Conservation (phyloP, 2,888 invertebrate genomes). For the Drosophila neoperkinsi region DNA sequence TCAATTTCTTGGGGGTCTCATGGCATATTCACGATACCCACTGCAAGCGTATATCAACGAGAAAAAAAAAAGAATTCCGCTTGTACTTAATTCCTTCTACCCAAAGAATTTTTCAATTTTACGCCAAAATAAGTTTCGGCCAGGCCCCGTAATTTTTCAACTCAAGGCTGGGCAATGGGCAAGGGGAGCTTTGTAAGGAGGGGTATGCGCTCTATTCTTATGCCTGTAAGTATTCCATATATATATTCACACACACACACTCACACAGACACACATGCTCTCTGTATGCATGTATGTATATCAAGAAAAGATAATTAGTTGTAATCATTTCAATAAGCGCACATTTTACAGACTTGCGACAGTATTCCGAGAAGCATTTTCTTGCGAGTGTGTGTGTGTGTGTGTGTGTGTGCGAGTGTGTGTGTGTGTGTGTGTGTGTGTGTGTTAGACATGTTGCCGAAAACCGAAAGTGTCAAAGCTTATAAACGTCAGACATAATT, state of each 20-base stretch:
- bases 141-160: constrained; percentile 80
- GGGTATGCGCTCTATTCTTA: neutral
- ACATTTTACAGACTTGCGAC: constrained; percentile 26
- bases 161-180: constrained; percentile 10
- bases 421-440: constrained; percentile 21
- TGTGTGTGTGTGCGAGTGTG: neutral
- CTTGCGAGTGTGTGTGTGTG: neutral
- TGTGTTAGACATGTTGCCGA: constrained; percentile 62
- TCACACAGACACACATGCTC: neutral
- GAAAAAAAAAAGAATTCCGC: constrained; percentile 49
- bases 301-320: constrained; percentile 54
- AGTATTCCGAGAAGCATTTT: neutral
- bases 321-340: constrained; percentile 53
- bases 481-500: constrained; percentile 82
- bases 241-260: neutral
- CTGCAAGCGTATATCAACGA: neutral
- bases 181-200: neutral
- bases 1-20: neutral
- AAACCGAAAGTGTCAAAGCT: constrained; percentile 82
- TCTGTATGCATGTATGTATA: neutral
- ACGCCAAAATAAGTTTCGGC: constrained; percentile 83
- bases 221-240: neutral
- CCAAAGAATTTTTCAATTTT: constrained; percentile 84
- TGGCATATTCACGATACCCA: neutral
- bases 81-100: constrained; percentile 71